These are phyloP conservation scores for Drosophila trapezifrons DNA, from an alignment of 1,140 invertebrate genomes.

Conservation along the genomic window DNA sequence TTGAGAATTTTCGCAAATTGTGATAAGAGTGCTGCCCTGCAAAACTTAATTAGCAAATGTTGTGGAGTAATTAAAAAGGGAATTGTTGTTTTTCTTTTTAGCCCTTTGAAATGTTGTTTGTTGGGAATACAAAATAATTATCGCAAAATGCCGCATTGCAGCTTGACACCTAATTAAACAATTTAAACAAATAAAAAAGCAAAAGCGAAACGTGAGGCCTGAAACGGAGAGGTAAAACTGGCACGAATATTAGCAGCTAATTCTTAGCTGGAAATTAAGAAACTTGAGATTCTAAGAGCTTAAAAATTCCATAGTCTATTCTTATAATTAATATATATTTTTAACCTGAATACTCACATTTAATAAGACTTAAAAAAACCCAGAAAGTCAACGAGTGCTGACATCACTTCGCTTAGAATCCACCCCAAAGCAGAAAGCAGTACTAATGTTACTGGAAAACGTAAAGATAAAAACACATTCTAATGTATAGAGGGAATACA, in stretches of 20 bases:
- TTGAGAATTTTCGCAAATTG: conserved; percentile 35
- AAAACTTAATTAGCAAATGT: conserved; percentile 60
- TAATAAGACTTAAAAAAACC: background rate
- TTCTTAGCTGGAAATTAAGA: background rate
- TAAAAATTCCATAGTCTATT: too few relatives aligned
- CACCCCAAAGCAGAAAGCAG: conserved; percentile 11
- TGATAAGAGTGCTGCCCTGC: conserved; percentile 40
- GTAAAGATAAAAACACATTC: background rate
- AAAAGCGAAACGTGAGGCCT: background rate
- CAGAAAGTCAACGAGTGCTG: conserved; percentile 2
- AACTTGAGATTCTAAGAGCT: background rate
- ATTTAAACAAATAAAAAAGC: background rate
- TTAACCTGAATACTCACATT: background rate
- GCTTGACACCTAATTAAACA: conserved; percentile 9
- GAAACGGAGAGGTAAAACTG: background rate
- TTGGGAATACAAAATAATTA: conserved; percentile 23
- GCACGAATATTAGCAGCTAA: background rate
- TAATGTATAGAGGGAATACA: conserved; percentile 5
- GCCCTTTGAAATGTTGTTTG: conserved; percentile 7
- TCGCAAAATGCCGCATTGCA: conserved; percentile 36
- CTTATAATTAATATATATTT: too few relatives aligned
- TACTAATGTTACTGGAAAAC: conserved; percentile 3
- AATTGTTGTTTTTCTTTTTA: conserved; percentile 3
- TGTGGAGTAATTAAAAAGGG: conserved; percentile 26
- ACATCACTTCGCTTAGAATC: conserved; percentile 31